Conservation (phyloP, 2,113 vertebrate species). For the Atlantisia rogersi region DNA sequence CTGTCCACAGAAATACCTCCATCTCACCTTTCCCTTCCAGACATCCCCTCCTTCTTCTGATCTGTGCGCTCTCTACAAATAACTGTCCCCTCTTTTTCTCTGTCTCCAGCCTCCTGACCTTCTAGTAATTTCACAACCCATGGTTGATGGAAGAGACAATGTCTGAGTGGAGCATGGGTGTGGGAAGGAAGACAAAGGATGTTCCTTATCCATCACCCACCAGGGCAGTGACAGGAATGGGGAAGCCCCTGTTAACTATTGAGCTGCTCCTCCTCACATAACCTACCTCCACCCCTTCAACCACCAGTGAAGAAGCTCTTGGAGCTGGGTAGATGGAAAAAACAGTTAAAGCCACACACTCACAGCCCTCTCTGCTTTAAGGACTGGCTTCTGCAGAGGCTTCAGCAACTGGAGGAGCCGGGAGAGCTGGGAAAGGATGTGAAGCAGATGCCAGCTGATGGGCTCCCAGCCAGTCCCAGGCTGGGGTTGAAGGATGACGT, state of each 20-base stretch:
- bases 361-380: not conserved
- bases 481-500: not conserved
- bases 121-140: not conserved
- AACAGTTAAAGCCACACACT: not conserved
- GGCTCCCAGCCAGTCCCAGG: not conserved
- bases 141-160: not conserved
- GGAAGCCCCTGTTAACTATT: not conserved
- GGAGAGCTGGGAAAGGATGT: not conserved
- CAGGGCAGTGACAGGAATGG: not conserved
- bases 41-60: not conserved
- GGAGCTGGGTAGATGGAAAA: not conserved
- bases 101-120: not conserved
- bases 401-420: not conserved
- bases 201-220: not conserved
- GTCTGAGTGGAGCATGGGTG: accelerated
- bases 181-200: not conserved
- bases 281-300: not conserved
- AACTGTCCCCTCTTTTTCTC: not conserved
- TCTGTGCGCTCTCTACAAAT: not conserved
- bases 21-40: not conserved
- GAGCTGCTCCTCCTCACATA: not conserved
- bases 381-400: not conserved
- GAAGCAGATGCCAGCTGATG: not conserved
- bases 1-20: not conserved
- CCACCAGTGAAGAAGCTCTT: not conserved